Base-by-base conservation (phyloP, 23 tunicate species). In the Ascidia mentula region DNA sequence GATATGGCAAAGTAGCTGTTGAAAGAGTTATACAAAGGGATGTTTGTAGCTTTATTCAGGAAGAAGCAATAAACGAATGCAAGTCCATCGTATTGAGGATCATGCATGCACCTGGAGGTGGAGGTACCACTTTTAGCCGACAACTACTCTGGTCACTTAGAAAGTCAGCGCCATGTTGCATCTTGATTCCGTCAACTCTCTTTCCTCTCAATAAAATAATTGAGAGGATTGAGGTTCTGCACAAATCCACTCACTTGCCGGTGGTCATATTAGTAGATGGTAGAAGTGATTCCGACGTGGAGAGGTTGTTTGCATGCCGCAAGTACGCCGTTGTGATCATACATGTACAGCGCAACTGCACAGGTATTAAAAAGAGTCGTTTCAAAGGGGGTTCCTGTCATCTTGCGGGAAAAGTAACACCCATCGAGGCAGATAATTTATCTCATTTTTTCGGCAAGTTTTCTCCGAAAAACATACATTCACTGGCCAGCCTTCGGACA, bases 121-220 rank as follows among this genome's bases (percentile, higher is more conserved):
- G 92, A 0, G 92, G 92, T 8, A 88, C 92, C 20, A 88, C 92
- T 0, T 82, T 88, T 71, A 82, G 87, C 26, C 33, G 92, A 77
- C 83, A 85, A 28, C 70, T 88, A 3, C 36, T 88, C 73, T 88
- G 92, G 92, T 77, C 82, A 8, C 53, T 88, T 5, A 77, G 72
- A 76, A 45, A 69, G n/a, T 36, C 78, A 71, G 83, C 80, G 1
- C 92, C 92, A 9, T 88, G 92, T 69, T 70, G 84, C 6, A 86
- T 76, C 13, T 36, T 76, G 28, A 15, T 69, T 17, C 60, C 87
- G 28, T 12, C 38, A 33, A 70, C 74, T 4, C 72, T 78, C 36
- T 45, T 82, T 17, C 73, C 87, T 12, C 40, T 88, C 26, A 40
- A 78, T 0, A 82, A 77, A 0, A 38, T 88, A 9, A 71, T 35